Base-by-base conservation (phyloP, 2,888 invertebrate genomes). In the Hypena proboscidalis region DNA sequence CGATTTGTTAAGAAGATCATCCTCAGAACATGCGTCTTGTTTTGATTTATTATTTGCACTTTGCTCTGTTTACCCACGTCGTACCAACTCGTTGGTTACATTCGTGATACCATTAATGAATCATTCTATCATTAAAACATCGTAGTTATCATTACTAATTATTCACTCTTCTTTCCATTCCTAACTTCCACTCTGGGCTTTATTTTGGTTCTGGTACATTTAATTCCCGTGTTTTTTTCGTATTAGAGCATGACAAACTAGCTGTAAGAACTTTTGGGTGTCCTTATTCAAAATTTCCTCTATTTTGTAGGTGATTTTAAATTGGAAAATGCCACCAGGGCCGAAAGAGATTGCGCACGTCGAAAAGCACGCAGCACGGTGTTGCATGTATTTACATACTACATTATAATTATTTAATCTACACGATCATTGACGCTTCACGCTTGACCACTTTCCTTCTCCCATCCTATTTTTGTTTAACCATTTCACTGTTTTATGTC, bases 201-300 rank as follows among this genome's bases (percentile, higher is more conserved):
- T 62, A 75, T 82, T 45, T 88, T 87, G 89, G 90, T 89, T 88
- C 88, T 89, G 88, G 89, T 89, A 80, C 80, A 82, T 83, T 85
- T 80, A 81, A 78, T 72, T 70, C 61, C 47, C 22, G 17, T 55
- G 56, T 60, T 61, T 65, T 49, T 63, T 58, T 64, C 52, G 44
- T 43, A 43, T 36, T 25, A 31, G 49, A 55, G 72, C 70, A 68
- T 74, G 72, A 22, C n/a, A 38, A 43, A 31, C 25, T 51, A 50
- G 53, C 31, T 41, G 55, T 57, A 54, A 56, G 56, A 57, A 58
- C 55, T 36, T 62, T 64, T 58, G 52, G 60, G 58, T 42, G 50
- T 51, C 39, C n/a, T 51, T 49, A 53, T 65, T 77, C 76, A 73
- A 82, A 79, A 77, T 77, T 80, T 72, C n/a, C 68, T 72, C 74